Percentiles rank a stretch among this genome's conserved stretches.
Conservation (phyloP, 2,797 vertebrate species). For the Peromyscus melanophrys region DNA sequence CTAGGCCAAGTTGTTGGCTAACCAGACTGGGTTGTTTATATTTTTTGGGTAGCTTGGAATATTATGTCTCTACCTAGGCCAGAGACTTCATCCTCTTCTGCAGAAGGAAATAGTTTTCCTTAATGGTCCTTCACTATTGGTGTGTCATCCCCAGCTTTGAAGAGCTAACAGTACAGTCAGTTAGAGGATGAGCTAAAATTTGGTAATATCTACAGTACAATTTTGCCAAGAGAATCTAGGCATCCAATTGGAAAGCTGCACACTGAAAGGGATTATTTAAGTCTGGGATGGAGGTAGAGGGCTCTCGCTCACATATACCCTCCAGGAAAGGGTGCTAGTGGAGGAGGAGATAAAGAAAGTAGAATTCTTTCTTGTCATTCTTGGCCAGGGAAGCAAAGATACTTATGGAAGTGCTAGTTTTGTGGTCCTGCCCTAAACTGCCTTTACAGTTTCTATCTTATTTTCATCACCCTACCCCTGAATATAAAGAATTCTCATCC, state of each 20-base stretch:
- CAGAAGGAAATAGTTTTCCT: neutral
- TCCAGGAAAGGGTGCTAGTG: neutral
- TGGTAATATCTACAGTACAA: neutral
- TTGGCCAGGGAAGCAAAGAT: neutral
- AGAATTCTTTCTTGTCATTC: neutral
- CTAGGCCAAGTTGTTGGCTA: too few relatives aligned
- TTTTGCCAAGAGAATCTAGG: neutral
- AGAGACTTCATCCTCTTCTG: neutral
- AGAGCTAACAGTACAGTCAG: neutral
- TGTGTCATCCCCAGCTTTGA: neutral
- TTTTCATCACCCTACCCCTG: neutral
- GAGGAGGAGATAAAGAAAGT: neutral
- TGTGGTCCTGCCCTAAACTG: too few relatives aligned
- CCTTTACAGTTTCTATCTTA: too few relatives aligned
- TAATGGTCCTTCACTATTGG: neutral
- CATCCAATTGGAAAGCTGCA: neutral
- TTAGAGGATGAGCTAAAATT: neutral
- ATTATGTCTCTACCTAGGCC: neutral
- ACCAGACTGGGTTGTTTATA: neutral
- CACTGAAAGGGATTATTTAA: neutral
- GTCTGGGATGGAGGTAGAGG: neutral
- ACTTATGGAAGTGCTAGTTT: neutral
- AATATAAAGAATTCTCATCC: neutral
- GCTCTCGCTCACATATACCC: neutral
- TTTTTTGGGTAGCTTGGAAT: neutral